phyloP scores from a whole-genome alignment of 2,888 invertebrate genomes.

The Ochlodes sylvanus region DNA sequence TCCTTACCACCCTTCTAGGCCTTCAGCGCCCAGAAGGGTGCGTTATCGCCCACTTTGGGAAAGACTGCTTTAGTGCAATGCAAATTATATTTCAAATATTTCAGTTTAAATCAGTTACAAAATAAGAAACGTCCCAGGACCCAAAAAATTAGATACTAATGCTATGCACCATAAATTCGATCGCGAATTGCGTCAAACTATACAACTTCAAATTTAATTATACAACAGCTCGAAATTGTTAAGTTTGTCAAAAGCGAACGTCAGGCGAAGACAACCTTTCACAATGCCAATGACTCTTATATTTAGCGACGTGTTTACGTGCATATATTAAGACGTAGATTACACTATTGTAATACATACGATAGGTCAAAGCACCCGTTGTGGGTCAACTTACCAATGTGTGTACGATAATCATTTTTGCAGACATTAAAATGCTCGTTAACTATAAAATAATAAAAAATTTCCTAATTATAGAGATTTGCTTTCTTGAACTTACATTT shows the following conservation, averaged over 20 bases:
- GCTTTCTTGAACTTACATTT: not conserved
- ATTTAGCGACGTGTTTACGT: constrained; percentile 25
- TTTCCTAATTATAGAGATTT: not conserved
- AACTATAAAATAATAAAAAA: not conserved
- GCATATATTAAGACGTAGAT: constrained; percentile 33
- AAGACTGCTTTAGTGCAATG: too few relatives aligned
- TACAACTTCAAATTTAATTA: too few relatives aligned
- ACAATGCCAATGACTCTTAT: constrained; percentile 57
- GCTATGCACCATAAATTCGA: too few relatives aligned
- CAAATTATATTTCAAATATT: too few relatives aligned
- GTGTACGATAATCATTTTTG: not conserved
- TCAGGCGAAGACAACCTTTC: constrained; percentile 52
- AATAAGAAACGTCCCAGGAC: too few relatives aligned
- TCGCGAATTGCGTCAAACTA: too few relatives aligned
- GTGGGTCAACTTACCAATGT: constrained; percentile 8
- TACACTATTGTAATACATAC: constrained; percentile 21
- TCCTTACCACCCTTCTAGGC: too few relatives aligned
- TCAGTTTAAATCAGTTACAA: too few relatives aligned
- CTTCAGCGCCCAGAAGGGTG: too few relatives aligned
- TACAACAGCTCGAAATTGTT: too few relatives aligned
- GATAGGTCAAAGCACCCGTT: constrained; percentile 16
- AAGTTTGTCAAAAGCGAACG: constrained; percentile 33
- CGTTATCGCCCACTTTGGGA: too few relatives aligned
- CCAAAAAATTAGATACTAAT: too few relatives aligned
- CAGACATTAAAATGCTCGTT: not conserved